Base-by-base conservation (phyloP, 2,113 vertebrate genomes). In the Paramormyrops kingsleyae region DNA sequence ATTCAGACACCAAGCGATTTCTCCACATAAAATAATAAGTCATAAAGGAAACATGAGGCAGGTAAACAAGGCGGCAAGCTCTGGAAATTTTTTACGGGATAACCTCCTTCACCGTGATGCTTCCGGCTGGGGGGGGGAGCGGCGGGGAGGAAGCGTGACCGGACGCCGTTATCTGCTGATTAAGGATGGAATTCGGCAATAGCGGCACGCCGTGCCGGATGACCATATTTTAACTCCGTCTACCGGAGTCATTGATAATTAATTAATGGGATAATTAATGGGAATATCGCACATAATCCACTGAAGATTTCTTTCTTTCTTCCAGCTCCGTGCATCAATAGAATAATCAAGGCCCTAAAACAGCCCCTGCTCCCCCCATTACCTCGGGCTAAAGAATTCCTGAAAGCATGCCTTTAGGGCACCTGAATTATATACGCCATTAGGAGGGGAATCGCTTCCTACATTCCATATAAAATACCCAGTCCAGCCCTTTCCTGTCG, bases 371-470 rank as follows among this genome's bases (percentile, higher is more conserved):
- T 97, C 97, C 83, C n/a, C 97, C 97, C 97, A 98, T 99, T 99
- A 99, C 98, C 98, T 97, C 97, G 88, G 98, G 97, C 97, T 97
- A 97, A 97, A 99, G 97, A 98, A 98, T 97, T 97, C 97, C 98
- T 99, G 97, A 99, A 99, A 99, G 98, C 97, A 96, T 97, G 98
- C 98, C 98, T 98, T 96, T 95, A 96, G 97, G 98, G 98, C 97
- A 99, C 97, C 97, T 99, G 98, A 99, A 99, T 99, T 99, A 99
- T 99, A 98, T 95, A 98, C 97, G 96, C 98, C 97, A 99, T 99
- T 98, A 99, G 97, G 95, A 96, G 97, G 97, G 97, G 95, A 91
- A 96, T 96, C 96, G 95, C 96, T 97, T 97, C 96, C 97, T 97
- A 95, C 96, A 96, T 97, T 97, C 97, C 97, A 96, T 96, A 97